Percentiles rank a stretch among this genome's conserved stretches.
These are phyloP conservation scores for Misgurnus anguillicaudatus DNA, from an alignment of 2,113 vertebrate genomes.

Conservation along the genomic window DNA sequence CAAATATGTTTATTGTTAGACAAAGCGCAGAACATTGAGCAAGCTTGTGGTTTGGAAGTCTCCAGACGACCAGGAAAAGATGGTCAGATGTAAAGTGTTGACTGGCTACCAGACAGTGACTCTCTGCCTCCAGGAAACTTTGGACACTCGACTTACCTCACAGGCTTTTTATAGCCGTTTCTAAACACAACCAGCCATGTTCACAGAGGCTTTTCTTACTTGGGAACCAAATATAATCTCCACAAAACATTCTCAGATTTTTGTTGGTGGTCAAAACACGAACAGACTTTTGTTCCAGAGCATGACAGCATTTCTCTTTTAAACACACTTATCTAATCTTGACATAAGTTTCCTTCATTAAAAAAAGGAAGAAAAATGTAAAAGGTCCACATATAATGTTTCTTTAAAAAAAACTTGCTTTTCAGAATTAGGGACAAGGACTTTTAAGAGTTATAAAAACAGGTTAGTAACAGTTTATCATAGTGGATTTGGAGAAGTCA, in stretches of 20 bases:
- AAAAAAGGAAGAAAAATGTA: no score
- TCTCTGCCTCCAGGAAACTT: conserved; percentile 61
- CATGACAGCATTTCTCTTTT: no score
- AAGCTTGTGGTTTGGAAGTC: conserved; percentile 23
- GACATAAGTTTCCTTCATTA: no score
- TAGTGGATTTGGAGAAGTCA: no score
- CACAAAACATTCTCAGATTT: conserved; percentile 50
- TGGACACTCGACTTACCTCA: conserved; percentile 65
- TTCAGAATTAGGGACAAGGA: no score
- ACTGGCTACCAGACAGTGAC: conserved; percentile 48
- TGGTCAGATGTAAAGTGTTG: conserved; percentile 37
- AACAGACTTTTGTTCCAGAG: no score
- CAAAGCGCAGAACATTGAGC: background rate
- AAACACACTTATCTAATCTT: no score
- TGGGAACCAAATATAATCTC: conserved; percentile 64
- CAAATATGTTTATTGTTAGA: conserved; percentile 2
- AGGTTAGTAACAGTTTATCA: no score
- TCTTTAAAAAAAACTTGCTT: no score
- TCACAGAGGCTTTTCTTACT: conserved; percentile 41
- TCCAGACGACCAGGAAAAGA: conserved; percentile 28
- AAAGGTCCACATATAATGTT: no score
- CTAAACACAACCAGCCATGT: conserved; percentile 55
- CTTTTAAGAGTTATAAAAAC: no score
- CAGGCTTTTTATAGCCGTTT: conserved; percentile 75
- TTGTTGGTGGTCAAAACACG: background rate